phyloP scores from a whole-genome alignment of 37 sponge, comb jelly and placozoan species.

The Amphimedon queenslandica region DNA sequence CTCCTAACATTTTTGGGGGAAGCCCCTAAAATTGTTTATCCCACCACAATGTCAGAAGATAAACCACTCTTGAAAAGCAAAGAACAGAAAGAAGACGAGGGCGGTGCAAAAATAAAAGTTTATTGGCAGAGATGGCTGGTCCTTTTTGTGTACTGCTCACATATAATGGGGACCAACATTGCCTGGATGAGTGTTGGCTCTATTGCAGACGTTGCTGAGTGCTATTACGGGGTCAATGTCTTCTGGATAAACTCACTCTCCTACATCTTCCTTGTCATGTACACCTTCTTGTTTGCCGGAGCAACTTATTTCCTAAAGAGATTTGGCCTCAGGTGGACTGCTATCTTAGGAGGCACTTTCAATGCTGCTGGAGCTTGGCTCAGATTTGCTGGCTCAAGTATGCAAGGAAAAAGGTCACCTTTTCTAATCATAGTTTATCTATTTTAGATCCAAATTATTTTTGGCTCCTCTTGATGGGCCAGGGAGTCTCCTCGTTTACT shows the following conservation, averaged over 20 bases:
- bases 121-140: slow-evolving; percentile 44
- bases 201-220: slow-evolving; percentile 30
- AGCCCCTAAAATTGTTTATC: no score
- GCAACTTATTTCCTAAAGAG: slow-evolving; percentile 32
- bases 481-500: slow-evolving; percentile 24
- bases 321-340: slow-evolving; percentile 19
- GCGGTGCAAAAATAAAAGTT: slow-evolving; percentile 3
- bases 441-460: slow-evolving; percentile 31
- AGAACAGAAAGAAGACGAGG: no score
- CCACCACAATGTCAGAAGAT: no score
- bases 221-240: slow-evolving; percentile 34
- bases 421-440: neutral
- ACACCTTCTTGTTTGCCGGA: slow-evolving; percentile 24
- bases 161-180: slow-evolving; percentile 14
- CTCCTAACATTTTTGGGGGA: no score
- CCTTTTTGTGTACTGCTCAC: slow-evolving; percentile 15
- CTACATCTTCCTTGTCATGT: slow-evolving; percentile 17
- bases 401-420: neutral
- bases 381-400: slow-evolving; percentile 42
- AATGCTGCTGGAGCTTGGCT: slow-evolving; percentile 33
- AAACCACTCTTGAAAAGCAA: no score
- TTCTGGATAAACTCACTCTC: slow-evolving; percentile 30
- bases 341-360: neutral
- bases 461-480: slow-evolving; percentile 39
- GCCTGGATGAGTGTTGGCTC: slow-evolving; percentile 30